Conservation (phyloP, 2,113 vertebrate genomes). For the Oreochromis spilurus region DNA sequence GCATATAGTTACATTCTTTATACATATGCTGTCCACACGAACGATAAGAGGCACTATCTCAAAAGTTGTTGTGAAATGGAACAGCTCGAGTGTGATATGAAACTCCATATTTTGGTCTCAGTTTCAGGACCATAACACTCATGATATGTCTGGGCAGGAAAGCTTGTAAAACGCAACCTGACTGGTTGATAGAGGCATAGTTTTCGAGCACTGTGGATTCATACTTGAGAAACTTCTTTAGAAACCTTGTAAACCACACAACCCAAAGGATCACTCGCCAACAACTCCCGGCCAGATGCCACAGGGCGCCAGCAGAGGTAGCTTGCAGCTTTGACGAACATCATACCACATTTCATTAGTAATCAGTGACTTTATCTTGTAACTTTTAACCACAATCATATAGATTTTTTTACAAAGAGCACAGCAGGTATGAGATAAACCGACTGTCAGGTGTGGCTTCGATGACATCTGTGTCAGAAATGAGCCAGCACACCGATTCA, state of each 20-base stretch:
- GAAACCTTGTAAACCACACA: neutral
- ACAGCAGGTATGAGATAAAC: neutral
- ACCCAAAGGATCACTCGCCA: neutral
- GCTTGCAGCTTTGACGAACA: neutral
- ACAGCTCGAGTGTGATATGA: neutral
- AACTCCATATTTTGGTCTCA: neutral
- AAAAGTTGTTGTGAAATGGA: neutral
- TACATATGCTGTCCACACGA: fast-evolving
- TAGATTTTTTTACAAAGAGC: neutral
- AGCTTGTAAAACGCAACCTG: neutral
- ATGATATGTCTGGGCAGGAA: neutral
- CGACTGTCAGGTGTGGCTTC: neutral
- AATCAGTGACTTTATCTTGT: neutral
- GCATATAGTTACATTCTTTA: neutral
- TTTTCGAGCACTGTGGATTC: neutral
- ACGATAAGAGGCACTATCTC: neutral
- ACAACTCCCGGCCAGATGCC: neutral
- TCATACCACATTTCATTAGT: neutral
- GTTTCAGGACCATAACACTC: neutral
- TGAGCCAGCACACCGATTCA: neutral
- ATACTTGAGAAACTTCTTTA: neutral
- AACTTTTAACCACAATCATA: neutral
- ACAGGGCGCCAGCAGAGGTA: neutral
- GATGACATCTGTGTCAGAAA: neutral
- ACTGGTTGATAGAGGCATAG: neutral